These are phyloP conservation scores for Rhineura floridana DNA, from an alignment of 2,113 vertebrate genomes.

Conservation along the genomic window DNA sequence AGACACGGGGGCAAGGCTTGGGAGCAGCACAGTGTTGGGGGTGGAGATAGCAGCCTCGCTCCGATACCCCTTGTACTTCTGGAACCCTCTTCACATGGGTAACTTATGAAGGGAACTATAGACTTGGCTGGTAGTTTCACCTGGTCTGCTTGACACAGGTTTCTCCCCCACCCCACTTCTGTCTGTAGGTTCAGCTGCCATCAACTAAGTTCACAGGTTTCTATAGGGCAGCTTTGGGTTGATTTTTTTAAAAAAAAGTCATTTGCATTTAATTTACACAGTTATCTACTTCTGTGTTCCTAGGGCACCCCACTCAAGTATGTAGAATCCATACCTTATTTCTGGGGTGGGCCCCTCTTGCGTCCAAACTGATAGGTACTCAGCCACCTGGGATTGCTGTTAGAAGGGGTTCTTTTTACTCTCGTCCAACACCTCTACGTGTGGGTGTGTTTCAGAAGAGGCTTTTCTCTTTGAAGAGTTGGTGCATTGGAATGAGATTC, in stretches of 20 bases:
- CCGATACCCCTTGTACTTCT: too few species aligned
- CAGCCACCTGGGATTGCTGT: neutral
- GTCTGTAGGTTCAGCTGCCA: too few species aligned
- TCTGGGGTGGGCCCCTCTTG: neutral
- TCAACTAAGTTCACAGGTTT: neutral
- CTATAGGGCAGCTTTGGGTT: neutral
- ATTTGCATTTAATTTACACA: too few species aligned
- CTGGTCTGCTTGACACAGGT: too few species aligned
- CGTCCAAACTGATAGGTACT: neutral
- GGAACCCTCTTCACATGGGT: too few species aligned
- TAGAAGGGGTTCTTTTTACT: neutral
- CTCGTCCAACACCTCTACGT: neutral
- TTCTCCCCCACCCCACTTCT: too few species aligned
- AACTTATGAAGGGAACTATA: too few species aligned
- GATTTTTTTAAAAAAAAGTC: too few species aligned
- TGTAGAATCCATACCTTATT: neutral
- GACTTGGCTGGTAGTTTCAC: too few species aligned
- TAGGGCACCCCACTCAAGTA: neutral
- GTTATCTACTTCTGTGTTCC: neutral
- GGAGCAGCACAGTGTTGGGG: too few species aligned
- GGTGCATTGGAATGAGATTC: neutral
- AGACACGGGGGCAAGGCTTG: too few species aligned
- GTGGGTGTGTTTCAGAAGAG: neutral
- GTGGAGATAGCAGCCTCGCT: too few species aligned
- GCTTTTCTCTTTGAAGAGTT: neutral